phyloP scores from a whole-genome alignment of 2,797 vertebrate genomes.

The Pangasius macronema region DNA sequence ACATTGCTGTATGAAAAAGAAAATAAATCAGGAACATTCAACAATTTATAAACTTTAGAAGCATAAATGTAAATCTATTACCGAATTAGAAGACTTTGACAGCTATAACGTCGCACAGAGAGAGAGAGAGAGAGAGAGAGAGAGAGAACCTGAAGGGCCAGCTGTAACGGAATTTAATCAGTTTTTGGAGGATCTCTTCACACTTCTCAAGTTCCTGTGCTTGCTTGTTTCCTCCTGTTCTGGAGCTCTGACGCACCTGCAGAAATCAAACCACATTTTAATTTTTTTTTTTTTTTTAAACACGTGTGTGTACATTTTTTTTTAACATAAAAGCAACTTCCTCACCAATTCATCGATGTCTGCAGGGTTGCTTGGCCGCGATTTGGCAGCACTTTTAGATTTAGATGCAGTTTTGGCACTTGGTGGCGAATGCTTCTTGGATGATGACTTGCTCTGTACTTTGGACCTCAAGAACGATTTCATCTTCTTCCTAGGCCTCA shows the following conservation, averaged over 20 bases:
- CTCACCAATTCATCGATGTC: conserved; percentile 96
- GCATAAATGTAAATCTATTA: neutral
- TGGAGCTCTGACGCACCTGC: conserved; percentile 86
- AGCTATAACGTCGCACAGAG: neutral
- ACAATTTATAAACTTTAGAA: neutral
- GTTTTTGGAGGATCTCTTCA: conserved; percentile 90
- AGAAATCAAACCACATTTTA: conserved; percentile 22
- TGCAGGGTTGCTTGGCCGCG: conserved; percentile 73
- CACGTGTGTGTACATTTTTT: neutral
- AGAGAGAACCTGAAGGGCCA: conserved; percentile 93
- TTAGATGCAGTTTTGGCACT: conserved; percentile 63
- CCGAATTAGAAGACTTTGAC: neutral
- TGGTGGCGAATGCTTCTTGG: conserved; percentile 79
- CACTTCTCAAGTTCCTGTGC: conserved; percentile 89
- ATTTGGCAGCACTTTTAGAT: conserved; percentile 64
- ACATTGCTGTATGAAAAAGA: neutral
- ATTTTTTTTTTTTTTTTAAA: no score
- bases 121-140: neutral
- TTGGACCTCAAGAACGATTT: conserved; percentile 75
- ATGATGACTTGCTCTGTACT: conserved; percentile 77
- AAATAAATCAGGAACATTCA: neutral
- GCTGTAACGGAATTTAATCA: conserved; percentile 92
- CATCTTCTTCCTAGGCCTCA: conserved; percentile 88
- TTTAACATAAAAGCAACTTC: neutral
- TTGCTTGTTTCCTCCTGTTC: conserved; percentile 75